These are phyloP conservation scores for Helostoma temminkii DNA, from an alignment of 2,797 vertebrate genomes.

Conservation along the genomic window DNA sequence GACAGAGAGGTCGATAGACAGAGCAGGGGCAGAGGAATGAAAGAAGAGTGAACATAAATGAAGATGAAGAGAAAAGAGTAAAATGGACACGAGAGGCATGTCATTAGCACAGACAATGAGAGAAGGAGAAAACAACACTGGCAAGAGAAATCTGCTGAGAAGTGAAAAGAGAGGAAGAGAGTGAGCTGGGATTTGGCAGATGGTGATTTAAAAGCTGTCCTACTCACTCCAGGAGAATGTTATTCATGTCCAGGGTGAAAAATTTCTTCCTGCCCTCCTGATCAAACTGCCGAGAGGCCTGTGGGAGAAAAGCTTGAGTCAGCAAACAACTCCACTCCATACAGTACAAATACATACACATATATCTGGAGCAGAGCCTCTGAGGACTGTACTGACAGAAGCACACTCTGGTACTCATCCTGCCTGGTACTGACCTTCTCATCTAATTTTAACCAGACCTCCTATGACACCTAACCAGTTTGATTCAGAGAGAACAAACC, in stretches of 20 bases:
- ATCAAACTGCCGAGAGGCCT: slow-evolving; percentile 98
- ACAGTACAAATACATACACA: slow-evolving; percentile 38
- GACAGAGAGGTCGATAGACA: background rate
- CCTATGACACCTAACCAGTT: background rate
- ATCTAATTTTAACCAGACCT: slow-evolving; percentile 14
- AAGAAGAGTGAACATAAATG: slow-evolving; percentile 12
- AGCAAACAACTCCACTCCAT: slow-evolving; percentile 48
- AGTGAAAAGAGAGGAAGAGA: slow-evolving; percentile 36
- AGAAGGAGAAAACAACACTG: slow-evolving; percentile 37
- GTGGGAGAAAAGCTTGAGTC: slow-evolving; percentile 67
- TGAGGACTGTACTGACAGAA: slow-evolving; percentile 18
- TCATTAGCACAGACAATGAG: slow-evolving; percentile 45
- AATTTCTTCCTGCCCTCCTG: slow-evolving; percentile 99
- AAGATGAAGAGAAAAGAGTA: background rate
- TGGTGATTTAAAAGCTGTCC: slow-evolving; percentile 60
- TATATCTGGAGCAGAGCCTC: slow-evolving; percentile 23
- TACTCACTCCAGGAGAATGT: slow-evolving; percentile 98
- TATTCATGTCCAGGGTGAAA: slow-evolving; percentile 99
- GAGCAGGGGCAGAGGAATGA: slow-evolving; percentile 18
- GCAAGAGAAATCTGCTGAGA: slow-evolving; percentile 51
- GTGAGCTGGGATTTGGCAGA: slow-evolving; percentile 39
- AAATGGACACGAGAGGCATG: slow-evolving; percentile 47
- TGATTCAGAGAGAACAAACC: background rate
- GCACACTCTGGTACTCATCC: background rate
- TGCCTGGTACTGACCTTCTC: slow-evolving; percentile 5